A percentile compares a stretch with the other conserved stretches of the same genome.
Conservation (phyloP, 30 jellyfish, hydroid and myxozoan genomes). For the Cassiopea andromeda region DNA sequence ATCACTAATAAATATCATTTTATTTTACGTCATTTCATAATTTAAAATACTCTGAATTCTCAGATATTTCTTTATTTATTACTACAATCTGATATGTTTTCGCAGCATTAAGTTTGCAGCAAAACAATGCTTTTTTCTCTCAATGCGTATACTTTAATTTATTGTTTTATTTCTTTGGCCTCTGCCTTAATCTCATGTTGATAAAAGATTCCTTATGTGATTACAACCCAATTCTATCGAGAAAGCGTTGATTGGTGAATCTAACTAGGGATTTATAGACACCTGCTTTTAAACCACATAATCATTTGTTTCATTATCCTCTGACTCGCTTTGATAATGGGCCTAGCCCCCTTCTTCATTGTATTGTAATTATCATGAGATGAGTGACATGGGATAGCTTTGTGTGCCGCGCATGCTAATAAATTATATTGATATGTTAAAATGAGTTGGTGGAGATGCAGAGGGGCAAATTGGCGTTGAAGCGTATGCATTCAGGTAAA, state of each 20-base stretch:
- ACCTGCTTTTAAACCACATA: constrained; percentile 1
- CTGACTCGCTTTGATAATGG: background rate
- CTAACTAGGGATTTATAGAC: background rate
- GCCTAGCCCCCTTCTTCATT: constrained; percentile 34
- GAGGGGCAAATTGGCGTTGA: constrained; percentile 18
- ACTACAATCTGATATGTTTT: background rate
- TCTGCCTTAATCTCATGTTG: background rate
- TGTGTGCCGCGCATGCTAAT: background rate
- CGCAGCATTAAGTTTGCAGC: background rate
- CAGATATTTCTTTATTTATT: background rate
- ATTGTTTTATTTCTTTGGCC: background rate
- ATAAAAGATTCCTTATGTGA: background rate
- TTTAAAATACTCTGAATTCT: no score
- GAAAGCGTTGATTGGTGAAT: constrained; percentile 10
- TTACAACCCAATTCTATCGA: background rate
- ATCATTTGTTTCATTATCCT: constrained; percentile 4
- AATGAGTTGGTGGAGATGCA: constrained; percentile 42
- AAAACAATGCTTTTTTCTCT: background rate
- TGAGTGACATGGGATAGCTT: background rate
- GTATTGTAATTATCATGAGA: background rate
- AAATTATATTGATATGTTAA: background rate
- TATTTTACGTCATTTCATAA: no score
- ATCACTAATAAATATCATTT: no score
- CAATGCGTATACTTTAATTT: background rate
- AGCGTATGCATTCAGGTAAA: constrained; percentile 65